Conservation (phyloP, 2,113 vertebrate genomes). For the Coryphaenoides rupestris region DNA sequence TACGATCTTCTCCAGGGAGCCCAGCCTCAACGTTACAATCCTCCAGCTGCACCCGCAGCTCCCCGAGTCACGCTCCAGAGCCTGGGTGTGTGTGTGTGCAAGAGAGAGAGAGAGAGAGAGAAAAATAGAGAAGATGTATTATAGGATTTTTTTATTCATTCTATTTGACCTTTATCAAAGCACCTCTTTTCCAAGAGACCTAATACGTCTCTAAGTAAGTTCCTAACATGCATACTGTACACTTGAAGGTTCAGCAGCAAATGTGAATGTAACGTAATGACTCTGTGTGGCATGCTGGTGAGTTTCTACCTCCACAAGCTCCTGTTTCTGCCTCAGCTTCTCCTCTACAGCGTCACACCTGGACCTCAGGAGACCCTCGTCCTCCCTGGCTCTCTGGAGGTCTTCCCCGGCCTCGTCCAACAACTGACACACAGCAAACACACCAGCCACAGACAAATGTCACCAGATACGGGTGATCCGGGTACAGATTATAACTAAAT, state of each 20-base stretch:
- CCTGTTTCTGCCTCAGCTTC: slow-evolving; percentile 47
- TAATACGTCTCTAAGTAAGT: no score
- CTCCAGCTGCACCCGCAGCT: slow-evolving; percentile 44
- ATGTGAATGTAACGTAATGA: background rate
- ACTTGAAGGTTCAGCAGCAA: background rate
- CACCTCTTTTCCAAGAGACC: no score
- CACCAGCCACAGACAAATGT: background rate
- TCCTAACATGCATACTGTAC: no score
- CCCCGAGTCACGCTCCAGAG: slow-evolving; percentile 21
- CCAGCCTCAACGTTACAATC: slow-evolving; percentile 40
- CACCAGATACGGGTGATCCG: no score
- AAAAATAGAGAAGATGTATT: background rate
- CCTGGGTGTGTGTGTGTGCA: slow-evolving; percentile 10
- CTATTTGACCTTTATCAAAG: no score
- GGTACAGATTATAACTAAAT: no score
- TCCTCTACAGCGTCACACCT: slow-evolving; percentile 61
- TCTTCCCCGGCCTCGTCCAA: slow-evolving; percentile 68
- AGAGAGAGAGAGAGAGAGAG: slow-evolving; percentile 10
- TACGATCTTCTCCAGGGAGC: slow-evolving; percentile 58
- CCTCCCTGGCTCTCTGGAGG: slow-evolving; percentile 57
- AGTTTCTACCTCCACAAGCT: slow-evolving; percentile 51
- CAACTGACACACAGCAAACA: slow-evolving; percentile 45
- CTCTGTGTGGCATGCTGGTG: background rate
- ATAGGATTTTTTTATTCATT: no score
- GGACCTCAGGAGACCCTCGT: slow-evolving; percentile 50